These are phyloP conservation scores for Amphipyra berbera DNA, from an alignment of 2,888 invertebrate species.

Conservation along the genomic window DNA sequence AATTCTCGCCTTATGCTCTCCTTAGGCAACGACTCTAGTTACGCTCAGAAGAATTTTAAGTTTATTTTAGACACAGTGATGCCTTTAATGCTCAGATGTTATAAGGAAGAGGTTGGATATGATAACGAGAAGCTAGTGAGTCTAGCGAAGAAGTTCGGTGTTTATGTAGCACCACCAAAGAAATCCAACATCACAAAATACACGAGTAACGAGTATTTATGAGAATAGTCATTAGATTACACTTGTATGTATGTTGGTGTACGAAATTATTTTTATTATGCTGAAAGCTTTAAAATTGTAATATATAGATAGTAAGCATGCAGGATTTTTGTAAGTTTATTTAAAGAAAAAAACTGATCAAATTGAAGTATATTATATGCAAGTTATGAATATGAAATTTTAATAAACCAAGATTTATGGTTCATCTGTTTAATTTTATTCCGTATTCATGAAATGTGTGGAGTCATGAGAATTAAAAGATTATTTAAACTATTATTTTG, in stretches of 20 bases:
- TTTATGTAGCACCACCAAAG: slow-evolving; percentile 87
- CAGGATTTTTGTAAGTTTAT: slow-evolving; percentile 88
- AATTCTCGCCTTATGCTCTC: slow-evolving; percentile 92
- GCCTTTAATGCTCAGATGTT: slow-evolving; percentile 91
- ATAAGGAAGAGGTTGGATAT: slow-evolving; percentile 90
- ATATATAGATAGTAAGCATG: slow-evolving; percentile 88
- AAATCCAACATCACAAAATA: slow-evolving; percentile 92
- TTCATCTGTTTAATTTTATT: slow-evolving; percentile 76
- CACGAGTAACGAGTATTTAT: slow-evolving; percentile 92
- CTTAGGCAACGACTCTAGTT: slow-evolving; percentile 81
- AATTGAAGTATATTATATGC: slow-evolving; percentile 87
- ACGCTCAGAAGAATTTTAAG: slow-evolving; percentile 91
- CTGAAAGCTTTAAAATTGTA: slow-evolving; percentile 89
- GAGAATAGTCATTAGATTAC: slow-evolving; percentile 77
- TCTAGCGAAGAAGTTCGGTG: slow-evolving; percentile 89
- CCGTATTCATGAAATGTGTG: slow-evolving; percentile 64
- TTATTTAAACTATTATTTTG: slow-evolving; percentile 63
- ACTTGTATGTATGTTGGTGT: slow-evolving; percentile 68
- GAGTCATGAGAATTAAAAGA: slow-evolving; percentile 68
- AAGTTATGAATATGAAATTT: slow-evolving; percentile 88
- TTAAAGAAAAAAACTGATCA: slow-evolving; percentile 85
- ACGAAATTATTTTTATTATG: slow-evolving; percentile 86
- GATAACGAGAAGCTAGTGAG: slow-evolving; percentile 88
- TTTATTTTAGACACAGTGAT: slow-evolving; percentile 92
- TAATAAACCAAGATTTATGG: slow-evolving; percentile 82